Evolutionary conservation across 2,113 vertebrate species (phyloP), one percentile per base, ranked within the genome.

Genomic region (Coptodon bakossiorum): DNA sequence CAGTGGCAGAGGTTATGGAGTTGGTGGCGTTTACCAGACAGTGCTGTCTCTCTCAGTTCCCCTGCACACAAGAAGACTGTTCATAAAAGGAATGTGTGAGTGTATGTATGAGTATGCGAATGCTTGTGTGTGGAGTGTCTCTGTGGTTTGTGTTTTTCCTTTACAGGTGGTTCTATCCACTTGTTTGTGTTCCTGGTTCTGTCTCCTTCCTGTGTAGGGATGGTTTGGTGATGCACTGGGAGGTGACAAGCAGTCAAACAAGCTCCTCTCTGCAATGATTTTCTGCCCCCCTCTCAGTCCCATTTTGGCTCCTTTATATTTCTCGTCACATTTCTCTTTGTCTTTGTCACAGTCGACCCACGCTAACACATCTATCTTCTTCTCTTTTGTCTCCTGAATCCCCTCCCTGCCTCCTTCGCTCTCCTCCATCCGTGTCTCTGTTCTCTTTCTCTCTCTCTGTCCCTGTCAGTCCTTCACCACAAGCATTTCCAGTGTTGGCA

Each of bases 401-500:
- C 43, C 22, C 80, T 80, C 14, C 50, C 31, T 7, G 4, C 50
- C 57, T 84, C 38, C 63, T 68, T 53, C 5, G 2, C 34, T 53
- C 22, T 53, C 38, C 22, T 83, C 13, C 1, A 63, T 61, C 48
- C 80, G 40, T 76, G 12, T 52, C 36, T 76, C 83, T 87, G 81
- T 61, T 56, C 59, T 76, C 83, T 86, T 81, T 56, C 9, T 22
- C 40, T 71, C 82, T 66, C 59, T 53, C 63, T 83, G 81, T 80
- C 87, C 29, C 92, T 91, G 85, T 91, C 87, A 86, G 90, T 93
- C 88, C 27, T 85, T 89, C 85, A 91, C 94, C 92, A 86, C 94
- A 95, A 93, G 85, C 93, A 94, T 96, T 93, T 94, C 89, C 90
- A 93, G 79, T 38, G 79, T 73, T 95, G 94, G 91, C 94, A 92